phyloP scores from a whole-genome alignment of 2,113 vertebrate species.

The Anarrhichthys ocellatus region DNA sequence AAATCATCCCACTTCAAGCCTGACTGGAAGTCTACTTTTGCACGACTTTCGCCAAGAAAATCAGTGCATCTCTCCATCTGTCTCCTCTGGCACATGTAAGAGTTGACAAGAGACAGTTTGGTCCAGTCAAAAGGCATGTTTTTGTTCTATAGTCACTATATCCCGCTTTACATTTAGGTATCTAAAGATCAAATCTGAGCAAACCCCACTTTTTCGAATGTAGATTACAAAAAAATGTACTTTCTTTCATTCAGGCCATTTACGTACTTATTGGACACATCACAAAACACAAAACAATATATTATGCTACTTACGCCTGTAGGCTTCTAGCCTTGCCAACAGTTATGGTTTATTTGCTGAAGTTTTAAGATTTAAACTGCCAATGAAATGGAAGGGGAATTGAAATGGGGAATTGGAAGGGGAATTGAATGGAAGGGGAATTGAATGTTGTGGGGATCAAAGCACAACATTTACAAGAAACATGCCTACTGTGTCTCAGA shows the following conservation, averaged over 20 bases:
- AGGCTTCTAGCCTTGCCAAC: neutral
- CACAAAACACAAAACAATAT: neutral
- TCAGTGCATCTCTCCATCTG: conserved; percentile 17
- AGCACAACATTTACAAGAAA: neutral
- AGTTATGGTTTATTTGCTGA: conserved; percentile 8
- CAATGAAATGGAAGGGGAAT: neutral
- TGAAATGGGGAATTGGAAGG: too few relatives aligned
- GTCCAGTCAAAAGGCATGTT: neutral
- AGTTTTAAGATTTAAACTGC: neutral
- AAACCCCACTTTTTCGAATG: neutral
- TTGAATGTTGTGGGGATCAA: too few relatives aligned
- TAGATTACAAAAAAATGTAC: neutral
- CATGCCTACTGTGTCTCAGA: neutral
- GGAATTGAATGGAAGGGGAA: neutral
- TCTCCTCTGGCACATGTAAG: conserved; percentile 30
- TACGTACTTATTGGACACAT: neutral
- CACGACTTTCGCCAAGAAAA: conserved; percentile 1
- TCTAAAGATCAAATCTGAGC: neutral
- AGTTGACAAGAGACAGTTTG: conserved; percentile 11
- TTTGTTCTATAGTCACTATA: conserved; percentile 9
- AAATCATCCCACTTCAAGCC: conserved; percentile 5
- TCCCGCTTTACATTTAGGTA: neutral
- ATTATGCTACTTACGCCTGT: neutral
- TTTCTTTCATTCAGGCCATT: too few relatives aligned
- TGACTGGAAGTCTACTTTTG: conserved; percentile 13